Evolutionary conservation across 2,797 vertebrate genomes (phyloP).

Genomic region (Propithecus deckenii): DNA sequence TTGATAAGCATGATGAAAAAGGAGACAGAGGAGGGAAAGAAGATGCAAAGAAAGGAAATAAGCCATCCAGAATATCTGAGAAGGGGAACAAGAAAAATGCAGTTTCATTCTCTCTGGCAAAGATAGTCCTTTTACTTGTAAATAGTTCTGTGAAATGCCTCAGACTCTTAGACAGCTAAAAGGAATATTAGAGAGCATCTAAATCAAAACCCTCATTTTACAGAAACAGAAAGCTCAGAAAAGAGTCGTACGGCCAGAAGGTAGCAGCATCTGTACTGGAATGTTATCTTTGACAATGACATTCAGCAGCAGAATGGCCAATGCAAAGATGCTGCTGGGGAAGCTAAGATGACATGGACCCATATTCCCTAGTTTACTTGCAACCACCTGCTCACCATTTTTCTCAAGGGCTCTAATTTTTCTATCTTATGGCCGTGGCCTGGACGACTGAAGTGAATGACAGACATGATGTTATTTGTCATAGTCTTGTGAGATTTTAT

Average conservation of each 20-base stretch:
- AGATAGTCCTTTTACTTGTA: background rate
- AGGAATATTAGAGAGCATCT: background rate
- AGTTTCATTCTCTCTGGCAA: constrained; percentile 3
- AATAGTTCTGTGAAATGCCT: background rate
- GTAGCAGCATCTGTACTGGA: background rate
- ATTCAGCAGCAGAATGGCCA: background rate
- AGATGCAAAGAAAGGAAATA: background rate
- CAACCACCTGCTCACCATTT: background rate
- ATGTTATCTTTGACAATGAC: background rate
- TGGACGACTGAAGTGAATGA: background rate
- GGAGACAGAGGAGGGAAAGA: background rate
- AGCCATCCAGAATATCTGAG: background rate
- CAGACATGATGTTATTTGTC: background rate
- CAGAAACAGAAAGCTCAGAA: background rate
- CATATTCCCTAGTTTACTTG: background rate
- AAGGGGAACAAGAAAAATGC: background rate
- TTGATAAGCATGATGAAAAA: background rate
- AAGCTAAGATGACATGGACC: fast-evolving
- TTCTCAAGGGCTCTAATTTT: background rate
- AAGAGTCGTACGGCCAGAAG: background rate
- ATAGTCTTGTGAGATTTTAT: background rate
- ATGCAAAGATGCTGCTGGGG: background rate
- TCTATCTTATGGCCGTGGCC: background rate
- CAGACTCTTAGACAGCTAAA: background rate
- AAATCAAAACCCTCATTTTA: background rate